Conservation (phyloP, 2,888 invertebrate genomes). For the Ophion costatus region DNA sequence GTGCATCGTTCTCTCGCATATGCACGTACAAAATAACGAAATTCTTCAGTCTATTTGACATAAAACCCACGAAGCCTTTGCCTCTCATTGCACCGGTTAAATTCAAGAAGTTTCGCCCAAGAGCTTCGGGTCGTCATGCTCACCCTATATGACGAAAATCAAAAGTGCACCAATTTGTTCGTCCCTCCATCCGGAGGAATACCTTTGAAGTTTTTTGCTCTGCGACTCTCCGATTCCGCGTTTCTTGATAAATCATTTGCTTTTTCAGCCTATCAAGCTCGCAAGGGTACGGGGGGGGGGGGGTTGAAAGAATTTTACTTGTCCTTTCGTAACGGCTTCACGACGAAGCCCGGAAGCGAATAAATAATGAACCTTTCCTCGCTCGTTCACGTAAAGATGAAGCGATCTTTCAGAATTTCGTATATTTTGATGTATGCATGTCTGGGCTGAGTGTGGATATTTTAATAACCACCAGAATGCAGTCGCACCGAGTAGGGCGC, state of each 20-base stretch:
- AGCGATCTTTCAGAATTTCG: not conserved
- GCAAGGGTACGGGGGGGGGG: not conserved
- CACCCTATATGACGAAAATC: not conserved
- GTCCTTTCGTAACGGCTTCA: not conserved
- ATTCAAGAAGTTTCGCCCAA: not conserved
- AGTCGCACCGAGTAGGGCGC: constrained; percentile 46
- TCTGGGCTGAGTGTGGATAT: not conserved
- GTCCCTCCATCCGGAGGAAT: no score
- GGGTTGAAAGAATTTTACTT: not conserved
- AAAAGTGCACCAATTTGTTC: not conserved
- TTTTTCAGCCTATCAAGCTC: not conserved
- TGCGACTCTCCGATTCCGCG: not conserved
- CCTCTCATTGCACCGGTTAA: not conserved
- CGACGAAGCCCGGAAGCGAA: not conserved
- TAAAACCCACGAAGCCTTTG: not conserved
- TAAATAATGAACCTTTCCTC: not conserved
- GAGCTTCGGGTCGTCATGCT: not conserved
- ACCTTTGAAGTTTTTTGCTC: not conserved
- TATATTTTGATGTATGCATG: not conserved
- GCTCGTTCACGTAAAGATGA: not conserved
- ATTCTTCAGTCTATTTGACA: not conserved
- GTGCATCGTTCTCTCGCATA: not conserved
- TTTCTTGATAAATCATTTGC: not conserved
- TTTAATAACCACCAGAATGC: constrained; percentile 47
- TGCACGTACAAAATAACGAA: not conserved